Base-by-base conservation (phyloP, 2,888 invertebrate genomes). In the Eucera pruinosa region DNA sequence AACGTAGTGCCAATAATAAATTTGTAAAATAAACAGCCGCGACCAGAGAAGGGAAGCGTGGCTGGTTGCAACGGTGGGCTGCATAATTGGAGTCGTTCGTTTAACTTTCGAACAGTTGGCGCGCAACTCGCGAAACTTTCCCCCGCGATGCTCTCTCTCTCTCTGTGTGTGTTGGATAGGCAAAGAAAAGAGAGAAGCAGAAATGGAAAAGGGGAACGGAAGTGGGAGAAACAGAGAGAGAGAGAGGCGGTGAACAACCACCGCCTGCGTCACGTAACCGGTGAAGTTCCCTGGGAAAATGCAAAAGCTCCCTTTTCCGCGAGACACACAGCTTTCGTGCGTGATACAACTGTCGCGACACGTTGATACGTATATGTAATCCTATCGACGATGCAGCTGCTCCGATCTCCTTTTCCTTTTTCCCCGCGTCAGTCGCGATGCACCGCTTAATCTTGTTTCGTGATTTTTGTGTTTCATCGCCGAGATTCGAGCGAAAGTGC, bases 11-110 rank as follows among this genome's bases (percentile, higher is more conserved):
- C 85, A 87, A 89, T 89, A 86, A 88, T 88, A 88, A 89, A 89
- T 89, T 89, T 84, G 86, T 82, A 87, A 89, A 89, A 89, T 88
- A 90, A 90, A 90, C 88, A 89, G 85, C 79, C 48, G 66, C 72
- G 64, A 43, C 67, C 41, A 65, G 70, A 72, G 62, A 18, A 45
- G 61, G 72, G 71, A 69, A 68, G 70, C 48, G 76, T 55, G 77
- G 81, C 80, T 83, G 78, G 81, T 79, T 84, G 82, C 79, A 84
- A 76, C 86, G 84, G 74, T 81, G 81, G 78, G 81, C 83, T 87
- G 87, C 87, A 90, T 90, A 90, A 90, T 88, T 90, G 88, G 87
- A 83, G 87, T 87, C 87, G 89, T 89, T 88, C 87, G 87, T 87
- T 89, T 86, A 89, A 90, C 87, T 89, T 89, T 84, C 84, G 83